A percentile compares a stretch with the other conserved stretches of the same genome.
Conservation (phyloP, 2,888 invertebrate genomes). For the Gastrophysa polygoni region DNA sequence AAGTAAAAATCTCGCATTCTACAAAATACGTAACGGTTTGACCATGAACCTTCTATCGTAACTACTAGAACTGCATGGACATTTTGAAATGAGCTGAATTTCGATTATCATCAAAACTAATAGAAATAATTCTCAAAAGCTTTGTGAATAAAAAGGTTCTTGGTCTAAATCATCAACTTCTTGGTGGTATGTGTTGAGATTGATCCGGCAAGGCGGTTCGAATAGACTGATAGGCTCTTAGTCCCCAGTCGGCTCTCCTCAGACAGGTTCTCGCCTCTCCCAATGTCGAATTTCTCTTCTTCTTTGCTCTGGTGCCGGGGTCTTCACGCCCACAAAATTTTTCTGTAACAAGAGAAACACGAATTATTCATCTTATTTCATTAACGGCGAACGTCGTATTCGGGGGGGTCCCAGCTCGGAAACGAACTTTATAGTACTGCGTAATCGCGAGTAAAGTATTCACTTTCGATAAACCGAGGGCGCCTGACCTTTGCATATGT, state of each 20-base stretch:
- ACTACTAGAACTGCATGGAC: too few species aligned
- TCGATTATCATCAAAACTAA: too few species aligned
- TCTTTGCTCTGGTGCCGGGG: background rate
- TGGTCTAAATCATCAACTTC: background rate
- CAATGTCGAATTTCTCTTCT: constrained; percentile 19
- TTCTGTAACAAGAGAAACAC: constrained; percentile 47
- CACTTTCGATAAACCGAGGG: constrained; percentile 10
- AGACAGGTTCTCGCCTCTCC: constrained; percentile 25
- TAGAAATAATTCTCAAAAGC: too few species aligned
- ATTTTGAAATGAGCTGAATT: too few species aligned
- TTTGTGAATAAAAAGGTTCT: too few species aligned
- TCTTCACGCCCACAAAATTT: constrained; percentile 36
- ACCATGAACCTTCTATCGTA: too few species aligned
- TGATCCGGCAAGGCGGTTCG: background rate
- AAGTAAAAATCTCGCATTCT: too few species aligned
- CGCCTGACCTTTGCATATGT: constrained; percentile 35
- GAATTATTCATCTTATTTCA: constrained; percentile 22
- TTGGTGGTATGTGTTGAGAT: background rate
- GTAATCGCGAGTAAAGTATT: background rate
- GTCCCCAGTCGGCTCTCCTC: constrained; percentile 21
- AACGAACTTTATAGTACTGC: constrained; percentile 1
- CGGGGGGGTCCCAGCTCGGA: constrained; percentile 6
- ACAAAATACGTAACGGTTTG: too few species aligned
- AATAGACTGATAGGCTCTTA: background rate
- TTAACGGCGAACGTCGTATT: background rate